Conservation (phyloP, 1,140 invertebrate species). For the Maconellicoccus hirsutus region DNA sequence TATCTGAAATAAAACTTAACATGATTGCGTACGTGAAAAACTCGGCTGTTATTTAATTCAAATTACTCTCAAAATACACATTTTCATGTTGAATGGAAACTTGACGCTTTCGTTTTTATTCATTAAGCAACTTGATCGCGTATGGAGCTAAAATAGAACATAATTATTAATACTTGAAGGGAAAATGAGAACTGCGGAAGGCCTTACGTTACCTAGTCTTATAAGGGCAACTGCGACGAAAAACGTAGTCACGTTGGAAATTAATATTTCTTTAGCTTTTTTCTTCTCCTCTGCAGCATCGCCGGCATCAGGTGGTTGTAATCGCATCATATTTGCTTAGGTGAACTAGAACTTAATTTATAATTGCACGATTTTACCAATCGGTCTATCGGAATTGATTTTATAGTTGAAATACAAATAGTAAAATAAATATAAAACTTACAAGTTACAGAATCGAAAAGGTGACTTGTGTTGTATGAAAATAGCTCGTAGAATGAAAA, state of each 20-base stretch:
- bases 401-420: too few species aligned
- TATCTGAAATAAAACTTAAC: neutral
- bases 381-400: too few species aligned
- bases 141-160: neutral
- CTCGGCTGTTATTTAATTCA: too few species aligned
- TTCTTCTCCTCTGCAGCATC: conserved; percentile 6
- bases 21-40: too few species aligned
- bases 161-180: neutral
- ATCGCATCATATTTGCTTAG: neutral
- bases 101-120: neutral
- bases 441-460: too few species aligned
- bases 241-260: neutral
- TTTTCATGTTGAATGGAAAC: too few species aligned
- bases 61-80: too few species aligned
- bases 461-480: too few species aligned
- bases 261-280: neutral
- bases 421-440: too few species aligned
- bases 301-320: neutral
- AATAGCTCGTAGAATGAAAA: too few species aligned
- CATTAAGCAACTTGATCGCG: neutral
- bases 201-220: neutral
- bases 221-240: neutral
- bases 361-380: too few species aligned
- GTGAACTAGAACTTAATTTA: too few species aligned
- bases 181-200: neutral